phyloP scores from a whole-genome alignment of 2,888 invertebrate species.

The Amphipoea lucens region DNA sequence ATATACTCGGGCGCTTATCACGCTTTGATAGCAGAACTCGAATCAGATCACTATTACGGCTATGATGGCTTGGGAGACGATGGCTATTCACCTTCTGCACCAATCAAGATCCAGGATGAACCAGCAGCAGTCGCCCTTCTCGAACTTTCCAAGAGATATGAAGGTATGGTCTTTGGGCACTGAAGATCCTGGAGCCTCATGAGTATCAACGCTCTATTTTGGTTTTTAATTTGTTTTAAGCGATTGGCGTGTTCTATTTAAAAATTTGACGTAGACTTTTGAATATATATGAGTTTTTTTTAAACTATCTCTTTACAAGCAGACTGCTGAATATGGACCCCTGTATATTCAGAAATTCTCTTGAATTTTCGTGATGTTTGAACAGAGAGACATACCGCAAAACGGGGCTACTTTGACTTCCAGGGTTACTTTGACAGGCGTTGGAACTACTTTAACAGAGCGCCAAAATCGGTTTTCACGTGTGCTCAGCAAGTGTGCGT shows the following conservation, averaged over 20 bases:
- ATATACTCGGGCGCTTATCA: constrained; percentile 91
- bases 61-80: constrained; percentile 93
- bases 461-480: no score
- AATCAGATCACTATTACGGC: constrained; percentile 87
- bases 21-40: constrained; percentile 77
- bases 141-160: constrained; percentile 87
- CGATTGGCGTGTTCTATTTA: no score
- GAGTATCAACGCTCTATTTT: no score
- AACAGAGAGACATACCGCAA: no score
- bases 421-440: no score
- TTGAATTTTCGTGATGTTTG: no score
- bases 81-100: constrained; percentile 65
- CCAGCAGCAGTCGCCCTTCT: constrained; percentile 91
- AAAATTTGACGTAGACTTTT: rapidly evolving
- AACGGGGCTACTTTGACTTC: no score
- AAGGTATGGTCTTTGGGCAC: constrained; percentile 74
- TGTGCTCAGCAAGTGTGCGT: no score
- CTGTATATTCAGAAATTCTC: no score
- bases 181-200: not conserved
- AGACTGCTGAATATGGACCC: no score
- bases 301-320: not conserved
- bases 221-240: no score
- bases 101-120: constrained; percentile 79
- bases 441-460: no score
- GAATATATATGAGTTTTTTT: not conserved